phyloP scores from a whole-genome alignment of 2,113 vertebrate species.

The Probosciger aterrimus region DNA sequence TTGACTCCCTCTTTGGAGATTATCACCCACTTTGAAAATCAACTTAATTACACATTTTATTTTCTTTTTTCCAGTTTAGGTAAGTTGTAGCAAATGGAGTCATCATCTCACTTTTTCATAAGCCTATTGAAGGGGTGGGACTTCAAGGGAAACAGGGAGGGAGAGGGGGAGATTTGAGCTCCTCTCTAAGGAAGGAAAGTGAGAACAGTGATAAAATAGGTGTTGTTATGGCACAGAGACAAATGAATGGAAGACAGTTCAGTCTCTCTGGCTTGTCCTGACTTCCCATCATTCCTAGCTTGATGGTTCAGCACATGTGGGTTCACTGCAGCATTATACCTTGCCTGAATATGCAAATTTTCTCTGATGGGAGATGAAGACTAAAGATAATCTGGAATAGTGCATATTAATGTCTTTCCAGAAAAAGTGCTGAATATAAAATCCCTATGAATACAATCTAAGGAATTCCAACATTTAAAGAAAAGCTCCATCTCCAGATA shows the following conservation, averaged over 20 bases:
- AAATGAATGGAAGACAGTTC: not conserved
- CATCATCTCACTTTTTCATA: not conserved
- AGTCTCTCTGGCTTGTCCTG: not conserved
- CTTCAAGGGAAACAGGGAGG: not conserved
- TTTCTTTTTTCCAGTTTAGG: not conserved
- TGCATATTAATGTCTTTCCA: not conserved
- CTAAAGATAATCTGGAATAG: not conserved
- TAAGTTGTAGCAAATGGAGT: not conserved
- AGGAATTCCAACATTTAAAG: not conserved
- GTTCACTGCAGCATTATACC: not conserved
- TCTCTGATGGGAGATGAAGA: not conserved
- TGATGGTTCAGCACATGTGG: not conserved
- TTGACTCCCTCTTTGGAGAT: not conserved
- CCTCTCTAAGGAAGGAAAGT: not conserved
- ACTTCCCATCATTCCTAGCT: not conserved
- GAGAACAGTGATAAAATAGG: not conserved
- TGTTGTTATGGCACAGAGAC: not conserved
- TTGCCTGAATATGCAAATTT: not conserved
- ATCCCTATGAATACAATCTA: not conserved
- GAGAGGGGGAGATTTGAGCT: not conserved
- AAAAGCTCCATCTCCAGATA: not conserved
- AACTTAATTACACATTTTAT: not conserved
- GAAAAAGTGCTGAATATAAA: not conserved
- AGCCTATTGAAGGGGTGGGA: not conserved
- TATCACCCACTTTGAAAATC: not conserved